Conservation (phyloP, 2,797 vertebrate species). For the Schizopygopsis pylzovi region DNA sequence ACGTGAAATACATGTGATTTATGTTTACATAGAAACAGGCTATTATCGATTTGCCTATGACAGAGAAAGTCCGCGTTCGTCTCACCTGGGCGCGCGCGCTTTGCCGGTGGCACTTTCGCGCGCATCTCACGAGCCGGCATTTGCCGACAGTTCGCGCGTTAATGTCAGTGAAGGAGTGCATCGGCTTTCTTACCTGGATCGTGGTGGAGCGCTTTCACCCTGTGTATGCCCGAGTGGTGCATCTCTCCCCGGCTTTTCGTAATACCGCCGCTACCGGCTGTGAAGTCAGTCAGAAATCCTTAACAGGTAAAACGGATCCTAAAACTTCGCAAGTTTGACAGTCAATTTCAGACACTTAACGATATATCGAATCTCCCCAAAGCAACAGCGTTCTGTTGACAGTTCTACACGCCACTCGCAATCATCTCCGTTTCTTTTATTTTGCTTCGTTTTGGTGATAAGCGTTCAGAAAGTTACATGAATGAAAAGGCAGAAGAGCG, state of each 20-base stretch:
- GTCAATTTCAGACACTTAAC: background rate
- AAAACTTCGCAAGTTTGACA: conserved; percentile 24
- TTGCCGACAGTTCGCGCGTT: background rate
- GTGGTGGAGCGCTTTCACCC: conserved; percentile 47
- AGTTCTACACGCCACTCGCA: background rate
- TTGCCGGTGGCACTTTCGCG: background rate
- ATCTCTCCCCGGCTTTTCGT: conserved; percentile 40
- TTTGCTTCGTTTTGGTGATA: conserved; percentile 14
- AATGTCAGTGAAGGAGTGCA: background rate
- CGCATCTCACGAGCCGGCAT: background rate
- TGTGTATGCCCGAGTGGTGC: conserved; percentile 49
- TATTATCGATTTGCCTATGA: background rate
- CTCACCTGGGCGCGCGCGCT: background rate
- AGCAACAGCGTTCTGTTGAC: conserved; percentile 19
- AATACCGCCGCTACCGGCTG: background rate
- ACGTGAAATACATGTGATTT: background rate
- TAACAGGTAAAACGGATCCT: conserved; percentile 24
- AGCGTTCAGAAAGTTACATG: conserved; percentile 17
- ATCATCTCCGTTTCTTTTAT: background rate
- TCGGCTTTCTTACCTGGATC: conserved; percentile 50
- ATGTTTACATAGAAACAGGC: background rate
- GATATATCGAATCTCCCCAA: background rate
- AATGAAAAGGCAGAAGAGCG: background rate
- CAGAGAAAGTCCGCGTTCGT: background rate
- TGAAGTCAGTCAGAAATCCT: conserved; percentile 30